Evolutionary conservation across 2,888 invertebrate species (phyloP), one percentile per base, ranked within the genome.

Genomic region (Mythimna impura): DNA sequence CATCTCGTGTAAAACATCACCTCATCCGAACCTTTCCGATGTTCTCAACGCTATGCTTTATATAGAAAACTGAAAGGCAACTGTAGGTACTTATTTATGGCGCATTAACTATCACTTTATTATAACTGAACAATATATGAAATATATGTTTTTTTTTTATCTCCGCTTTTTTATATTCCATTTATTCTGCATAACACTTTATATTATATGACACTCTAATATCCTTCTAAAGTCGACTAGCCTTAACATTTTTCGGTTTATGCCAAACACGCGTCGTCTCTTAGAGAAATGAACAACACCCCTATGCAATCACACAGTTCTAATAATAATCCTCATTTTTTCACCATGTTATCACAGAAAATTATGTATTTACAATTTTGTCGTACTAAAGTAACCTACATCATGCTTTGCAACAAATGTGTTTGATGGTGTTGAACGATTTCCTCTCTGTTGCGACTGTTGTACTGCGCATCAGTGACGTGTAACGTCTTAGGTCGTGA

Each of bases 341-440:
- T 92, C 90, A 92, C 88, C 94, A 95, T 96, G 95, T 96, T 96
- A 96, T 96, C 96, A 96, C 96, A 96, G 96, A 96, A 96, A 96
- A 96, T 96, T 92, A 96, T 96, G 95, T 96, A 96, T 96, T 95
- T 96, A 96, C 96, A 96, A 96, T 95, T 96, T 96, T 94, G 95
- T 95, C 96, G 91, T 92, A 94, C 94, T 93, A 93, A 92, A 92
- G 93, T 95, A 93, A 92, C 91, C 93, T 94, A 95, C 94, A 91
- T 91, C 92, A 93, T 94, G 94, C 91, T 89, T 93, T 92, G 93
- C 91, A 93, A 93, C 92, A 90, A 93, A 93, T 92, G 89, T 90
- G 85, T 88, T 87, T 90, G 89, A 92, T 93, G 91, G 90, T 89
- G 86, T 89, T 89, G 89, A 91, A 91, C 90, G 88, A 92, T 89